phyloP scores from a whole-genome alignment of 2,113 vertebrate species.

The Cromileptes altivelis region DNA sequence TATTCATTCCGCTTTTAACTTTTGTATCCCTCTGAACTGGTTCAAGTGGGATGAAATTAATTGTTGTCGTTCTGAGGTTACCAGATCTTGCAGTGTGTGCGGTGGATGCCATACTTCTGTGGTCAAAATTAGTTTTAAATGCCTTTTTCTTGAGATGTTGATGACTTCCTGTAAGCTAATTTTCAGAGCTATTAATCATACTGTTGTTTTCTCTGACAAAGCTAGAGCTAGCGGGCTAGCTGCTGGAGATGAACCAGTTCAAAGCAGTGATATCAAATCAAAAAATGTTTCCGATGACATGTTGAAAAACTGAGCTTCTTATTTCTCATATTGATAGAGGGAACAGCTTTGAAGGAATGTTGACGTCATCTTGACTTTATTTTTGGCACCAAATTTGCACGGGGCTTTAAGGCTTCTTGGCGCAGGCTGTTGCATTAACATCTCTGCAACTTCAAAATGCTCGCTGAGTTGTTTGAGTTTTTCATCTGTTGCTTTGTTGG shows the following conservation, averaged over 20 bases:
- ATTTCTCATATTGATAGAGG: slow-evolving; percentile 19
- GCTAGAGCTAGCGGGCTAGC: not conserved
- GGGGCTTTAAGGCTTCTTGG: slow-evolving; percentile 7
- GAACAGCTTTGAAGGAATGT: slow-evolving; percentile 24
- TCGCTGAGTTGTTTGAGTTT: not conserved
- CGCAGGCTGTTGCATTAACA: slow-evolving; percentile 26
- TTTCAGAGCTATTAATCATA: not conserved
- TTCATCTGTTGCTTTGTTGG: not conserved
- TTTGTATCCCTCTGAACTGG: not conserved
- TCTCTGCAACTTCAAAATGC: slow-evolving; percentile 38
- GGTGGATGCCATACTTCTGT: not conserved
- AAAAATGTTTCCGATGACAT: not conserved
- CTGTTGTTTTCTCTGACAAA: not conserved
- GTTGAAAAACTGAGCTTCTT: not conserved
- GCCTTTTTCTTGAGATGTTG: not conserved
- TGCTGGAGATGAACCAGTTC: not conserved
- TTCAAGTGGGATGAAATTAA: not conserved
- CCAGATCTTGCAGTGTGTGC: not conserved
- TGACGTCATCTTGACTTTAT: slow-evolving; percentile 40
- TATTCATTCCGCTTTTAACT: slow-evolving; percentile 18
- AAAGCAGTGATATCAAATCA: not conserved
- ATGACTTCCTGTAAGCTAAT: not conserved
- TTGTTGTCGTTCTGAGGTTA: not conserved
- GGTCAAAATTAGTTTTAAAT: slow-evolving; percentile 6
- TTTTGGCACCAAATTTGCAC: slow-evolving; percentile 43